Base-by-base conservation (phyloP, 2,888 invertebrate genomes). In the Noctuana brunneofusca region DNA sequence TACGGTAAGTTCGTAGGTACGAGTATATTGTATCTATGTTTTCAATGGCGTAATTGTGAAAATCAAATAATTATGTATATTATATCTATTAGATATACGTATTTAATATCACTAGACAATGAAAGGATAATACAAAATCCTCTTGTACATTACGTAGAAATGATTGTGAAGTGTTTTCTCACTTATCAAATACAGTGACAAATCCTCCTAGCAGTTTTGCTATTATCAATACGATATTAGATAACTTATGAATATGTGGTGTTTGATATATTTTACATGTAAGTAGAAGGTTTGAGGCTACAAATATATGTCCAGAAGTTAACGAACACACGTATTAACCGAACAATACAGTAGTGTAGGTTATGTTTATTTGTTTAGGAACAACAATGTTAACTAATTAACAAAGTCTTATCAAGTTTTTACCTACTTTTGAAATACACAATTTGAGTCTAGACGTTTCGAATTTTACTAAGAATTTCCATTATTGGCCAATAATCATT, bases 171-270 rank as follows among this genome's bases (percentile, higher is more conserved):
- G 5, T 5, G 24, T 27, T 27, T 27, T 35, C n/a, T 57, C 32
- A 20, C 48, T 57, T 57, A 48, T 57, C 35, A 49, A 58, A 11
- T 32, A 52, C n/a, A 18, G 27, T 54, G 55, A 56, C 58, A 49
- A 49, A 46, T 35, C n/a, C 35, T 58, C 8, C 24, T 58, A 24
- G 35, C 30, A 57, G 32, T 24, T 11, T 24, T 58, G n/a, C 22
- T 58, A 58, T 58, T 49, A 35, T 35, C 35, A 24, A 35, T 22
- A 11, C 4, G 38, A 49, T 58, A 49, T 12, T 20, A 48, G 32
- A 30, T 46, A 30, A 57, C 20, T n/a, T n/a, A 14, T 16, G 16
- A 32, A 52, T 20, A 20, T 20, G 8, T 3, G 3, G 5, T 20
- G 46, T 18, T 11, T 18, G 20, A 35, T n/a, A 3, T 35, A n/a